phyloP scores from a whole-genome alignment of 2,888 invertebrate genomes.

The Aethes cnicana region DNA sequence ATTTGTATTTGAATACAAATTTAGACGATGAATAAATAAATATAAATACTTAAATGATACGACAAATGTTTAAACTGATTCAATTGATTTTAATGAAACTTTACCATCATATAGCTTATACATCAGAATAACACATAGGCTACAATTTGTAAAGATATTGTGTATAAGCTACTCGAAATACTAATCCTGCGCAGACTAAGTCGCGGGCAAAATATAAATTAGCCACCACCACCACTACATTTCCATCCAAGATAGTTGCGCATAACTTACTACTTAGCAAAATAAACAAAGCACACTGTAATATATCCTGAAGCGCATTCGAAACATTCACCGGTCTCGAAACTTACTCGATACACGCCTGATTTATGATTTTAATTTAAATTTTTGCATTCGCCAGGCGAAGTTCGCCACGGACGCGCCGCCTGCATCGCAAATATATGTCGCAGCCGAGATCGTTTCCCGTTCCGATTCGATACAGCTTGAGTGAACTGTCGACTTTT shows the following conservation, averaged over 20 bases:
- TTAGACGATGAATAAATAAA: too few species aligned
- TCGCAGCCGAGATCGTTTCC: slow-evolving; percentile 69
- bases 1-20: too few species aligned
- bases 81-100: too few species aligned
- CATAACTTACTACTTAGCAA: slow-evolving; percentile 41
- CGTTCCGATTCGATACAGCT: slow-evolving; percentile 74
- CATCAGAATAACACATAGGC: too few species aligned
- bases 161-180: too few species aligned
- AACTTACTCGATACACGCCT: slow-evolving; percentile 80
- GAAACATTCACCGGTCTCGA: slow-evolving; percentile 76
- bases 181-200: too few species aligned
- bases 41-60: too few species aligned
- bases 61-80: too few species aligned
- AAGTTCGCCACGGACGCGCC: slow-evolving; percentile 76
- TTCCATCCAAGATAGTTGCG: slow-evolving; percentile 1
- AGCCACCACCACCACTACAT: background rate
- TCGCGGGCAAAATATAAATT: too few species aligned
- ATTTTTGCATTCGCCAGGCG: slow-evolving; percentile 81
- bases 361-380: slow-evolving; percentile 84
- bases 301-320: slow-evolving; percentile 58
- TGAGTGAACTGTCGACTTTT: slow-evolving; percentile 76
- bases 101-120: too few species aligned
- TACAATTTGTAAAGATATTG: too few species aligned
- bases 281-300: slow-evolving; percentile 48
- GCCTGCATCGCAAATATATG: slow-evolving; percentile 80